phyloP scores from a whole-genome alignment of 2,888 invertebrate genomes.

The Candidula unifasciata region DNA sequence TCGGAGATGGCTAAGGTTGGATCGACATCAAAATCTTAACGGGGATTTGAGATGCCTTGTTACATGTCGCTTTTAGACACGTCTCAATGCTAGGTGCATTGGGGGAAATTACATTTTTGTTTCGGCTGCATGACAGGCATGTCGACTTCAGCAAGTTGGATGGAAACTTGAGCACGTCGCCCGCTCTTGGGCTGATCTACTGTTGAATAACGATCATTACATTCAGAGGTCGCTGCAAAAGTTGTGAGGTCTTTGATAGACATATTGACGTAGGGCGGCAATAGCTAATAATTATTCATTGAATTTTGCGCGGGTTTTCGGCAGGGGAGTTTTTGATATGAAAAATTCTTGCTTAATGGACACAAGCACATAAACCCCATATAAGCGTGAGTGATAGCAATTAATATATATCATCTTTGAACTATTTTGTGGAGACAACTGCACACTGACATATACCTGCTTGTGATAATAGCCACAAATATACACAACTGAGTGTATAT shows the following conservation, averaged over 20 bases:
- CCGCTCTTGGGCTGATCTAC: neutral
- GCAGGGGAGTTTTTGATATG: too few species aligned
- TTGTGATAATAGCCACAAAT: too few species aligned
- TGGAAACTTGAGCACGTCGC: neutral
- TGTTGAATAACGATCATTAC: conserved; percentile 17
- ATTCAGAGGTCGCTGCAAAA: neutral
- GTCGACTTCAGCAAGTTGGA: neutral
- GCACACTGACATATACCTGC: too few species aligned
- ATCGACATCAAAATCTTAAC: neutral
- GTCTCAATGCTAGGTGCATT: neutral
- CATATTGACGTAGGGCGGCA: neutral
- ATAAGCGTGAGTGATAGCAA: too few species aligned
- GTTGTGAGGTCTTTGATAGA: neutral
- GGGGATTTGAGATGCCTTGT: neutral
- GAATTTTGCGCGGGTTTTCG: neutral
- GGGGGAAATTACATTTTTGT: conserved; percentile 9
- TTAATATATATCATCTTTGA: too few species aligned
- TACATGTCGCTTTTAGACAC: neutral
- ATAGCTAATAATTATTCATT: conserved; percentile 22
- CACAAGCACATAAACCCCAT: too few species aligned
- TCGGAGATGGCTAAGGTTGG: neutral
- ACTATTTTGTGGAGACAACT: too few species aligned
- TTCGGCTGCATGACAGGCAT: neutral
- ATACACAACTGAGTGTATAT: too few species aligned
- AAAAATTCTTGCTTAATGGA: too few species aligned